Percentiles rank a stretch among this genome's conserved stretches.
Conservation (phyloP, 2,888 invertebrate species). For the Malthinus seriepunctatus region DNA sequence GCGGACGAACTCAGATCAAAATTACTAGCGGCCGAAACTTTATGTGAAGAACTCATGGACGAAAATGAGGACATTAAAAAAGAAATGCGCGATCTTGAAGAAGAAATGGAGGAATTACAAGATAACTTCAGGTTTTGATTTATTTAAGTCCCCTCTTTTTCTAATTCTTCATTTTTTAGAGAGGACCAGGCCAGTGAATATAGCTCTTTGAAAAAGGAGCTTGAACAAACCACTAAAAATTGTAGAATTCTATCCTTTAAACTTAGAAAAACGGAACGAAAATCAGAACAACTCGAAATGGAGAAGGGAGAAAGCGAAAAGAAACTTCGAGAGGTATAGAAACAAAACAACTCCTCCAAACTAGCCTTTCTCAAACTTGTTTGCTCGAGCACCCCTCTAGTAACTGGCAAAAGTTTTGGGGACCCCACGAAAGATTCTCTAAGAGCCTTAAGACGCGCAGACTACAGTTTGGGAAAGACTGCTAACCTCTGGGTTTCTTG, state of each 20-base stretch:
- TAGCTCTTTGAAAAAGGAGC: conserved; percentile 88
- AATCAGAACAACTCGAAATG: conserved; percentile 81
- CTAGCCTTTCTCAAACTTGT: no score
- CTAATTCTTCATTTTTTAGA: conserved; percentile 53
- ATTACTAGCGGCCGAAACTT: conserved; percentile 84
- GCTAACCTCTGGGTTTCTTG: no score
- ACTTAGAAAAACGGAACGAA: conserved; percentile 92
- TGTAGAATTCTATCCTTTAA: conserved; percentile 98
- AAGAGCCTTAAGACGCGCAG: no score
- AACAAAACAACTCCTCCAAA: no score
- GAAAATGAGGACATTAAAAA: conserved; percentile 95
- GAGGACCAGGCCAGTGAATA: conserved; percentile 98
- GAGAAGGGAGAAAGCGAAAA: conserved; percentile 79
- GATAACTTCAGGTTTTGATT: conserved; percentile 79
- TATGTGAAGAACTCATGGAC: conserved; percentile 93
- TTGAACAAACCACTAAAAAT: conserved; percentile 97
- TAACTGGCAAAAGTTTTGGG: no score
- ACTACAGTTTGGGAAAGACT: no score
- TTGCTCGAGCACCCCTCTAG: no score
- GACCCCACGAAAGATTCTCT: no score
- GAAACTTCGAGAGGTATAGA: conserved; percentile 63
- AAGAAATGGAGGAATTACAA: conserved; percentile 99
- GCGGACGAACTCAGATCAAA: conserved; percentile 80
- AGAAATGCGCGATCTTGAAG: conserved; percentile 89
- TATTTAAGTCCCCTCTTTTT: conserved; percentile 25